Base-by-base conservation (phyloP, 1,140 invertebrate species). In the Lepidurus arcticus region DNA sequence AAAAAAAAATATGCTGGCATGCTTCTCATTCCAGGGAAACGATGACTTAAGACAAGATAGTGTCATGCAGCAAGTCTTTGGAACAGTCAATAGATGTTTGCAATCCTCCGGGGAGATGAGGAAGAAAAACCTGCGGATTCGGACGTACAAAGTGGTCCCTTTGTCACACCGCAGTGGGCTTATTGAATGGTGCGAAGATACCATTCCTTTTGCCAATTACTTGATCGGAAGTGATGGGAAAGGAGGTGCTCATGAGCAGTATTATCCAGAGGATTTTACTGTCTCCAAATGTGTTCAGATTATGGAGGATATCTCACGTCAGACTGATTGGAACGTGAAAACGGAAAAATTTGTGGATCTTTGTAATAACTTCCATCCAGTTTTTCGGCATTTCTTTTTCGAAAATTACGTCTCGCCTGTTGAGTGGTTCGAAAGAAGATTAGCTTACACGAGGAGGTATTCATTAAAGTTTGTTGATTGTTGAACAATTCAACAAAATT, bases 51-150 rank as follows among this genome's bases (percentile, higher is more conserved):
- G 95, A 73, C 96, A 98, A 86, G 97, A 98, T 87, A 94, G 96
- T 13, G 94, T 98, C 5, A 98, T 98, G 95, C 94, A 98, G 83
- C 96, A 98, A 87, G 93, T 97, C 0, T 95, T 95, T 83, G 89
- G 84, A 7, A 91, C 94, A 24, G 91, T 95, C 79, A 95, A 95
- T 83, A 88, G 88, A 75, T 84, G 94, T 42, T 85, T 98, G 1
- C 85, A 88, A 44, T 87, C 88, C 11, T 90, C 93, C 80, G 88
- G 90, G n/a, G 89, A 92, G 81, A 93, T 93, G 0, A 89, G 90
- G 76, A 88, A 91, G 76, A 88, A 91, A 73, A 91, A 90, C 81
- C 86, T 97, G 2, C 85, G 88, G 16, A 90, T 98, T 74, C 88
- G 94, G 79, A 97, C 95, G 0, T 98, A 98, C 83, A 97, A 97